Evolutionary conservation across 2,888 invertebrate species (phyloP).

Genomic region (Fragum sueziense): DNA sequence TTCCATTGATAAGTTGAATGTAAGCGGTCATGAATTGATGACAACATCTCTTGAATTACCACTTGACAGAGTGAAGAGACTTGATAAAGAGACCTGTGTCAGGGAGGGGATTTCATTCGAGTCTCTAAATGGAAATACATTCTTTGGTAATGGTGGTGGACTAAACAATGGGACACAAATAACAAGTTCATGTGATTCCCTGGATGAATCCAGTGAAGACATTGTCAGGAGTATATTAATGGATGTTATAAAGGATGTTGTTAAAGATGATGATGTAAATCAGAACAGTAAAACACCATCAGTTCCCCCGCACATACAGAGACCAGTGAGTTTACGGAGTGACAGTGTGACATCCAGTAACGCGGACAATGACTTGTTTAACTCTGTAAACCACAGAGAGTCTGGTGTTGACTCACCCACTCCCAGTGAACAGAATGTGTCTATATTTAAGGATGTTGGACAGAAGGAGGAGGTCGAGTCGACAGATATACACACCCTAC

Average conservation of each 20-base stretch:
- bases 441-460: conserved; percentile 52
- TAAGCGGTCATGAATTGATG: conserved; percentile 76
- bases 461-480: conserved; percentile 64
- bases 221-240: conserved; percentile 82
- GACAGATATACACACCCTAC: conserved; percentile 87
- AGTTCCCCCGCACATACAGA: conserved; percentile 74
- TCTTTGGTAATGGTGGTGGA: conserved; percentile 43
- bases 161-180: not conserved
- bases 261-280: conserved; percentile 30
- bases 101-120: conserved; percentile 80
- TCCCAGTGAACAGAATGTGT: conserved; percentile 71
- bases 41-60: conserved; percentile 64
- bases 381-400: conserved; percentile 69
- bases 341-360: conserved; percentile 62
- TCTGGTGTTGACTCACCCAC: conserved; percentile 73
- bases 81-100: conserved; percentile 77
- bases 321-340: conserved; percentile 28
- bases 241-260: conserved; percentile 54
- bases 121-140: conserved; percentile 52
- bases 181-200: conserved; percentile 19
- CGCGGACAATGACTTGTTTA: conserved; percentile 70
- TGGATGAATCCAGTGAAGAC: conserved; percentile 82
- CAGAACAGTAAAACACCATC: conserved; percentile 85
- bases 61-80: conserved; percentile 71
- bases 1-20: conserved; percentile 76